Evolutionary conservation across 37 sponge, comb jelly and placozoan genomes (phyloP).

Genomic region (Tethya wilhelma): DNA sequence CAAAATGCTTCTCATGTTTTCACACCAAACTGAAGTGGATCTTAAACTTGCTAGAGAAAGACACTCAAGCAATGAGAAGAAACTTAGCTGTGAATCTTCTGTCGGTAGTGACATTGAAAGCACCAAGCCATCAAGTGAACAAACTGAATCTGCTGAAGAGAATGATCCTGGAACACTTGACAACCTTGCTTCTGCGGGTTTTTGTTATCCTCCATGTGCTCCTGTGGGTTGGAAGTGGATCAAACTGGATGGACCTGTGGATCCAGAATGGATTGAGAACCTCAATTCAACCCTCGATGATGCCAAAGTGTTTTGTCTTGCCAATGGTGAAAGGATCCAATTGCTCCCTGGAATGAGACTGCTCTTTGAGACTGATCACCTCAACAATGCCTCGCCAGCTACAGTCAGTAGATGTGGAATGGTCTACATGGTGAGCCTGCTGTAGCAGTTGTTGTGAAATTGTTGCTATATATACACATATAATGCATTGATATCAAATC

Average conservation of each 20-base stretch:
- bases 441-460: not conserved
- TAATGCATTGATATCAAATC: not conserved
- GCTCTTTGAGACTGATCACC: constrained; percentile 75
- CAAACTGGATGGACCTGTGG: constrained; percentile 83
- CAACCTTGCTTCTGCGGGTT: not conserved
- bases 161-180: not conserved
- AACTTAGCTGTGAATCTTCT: too few relatives aligned
- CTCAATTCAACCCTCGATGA: constrained; percentile 85
- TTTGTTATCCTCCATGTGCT: constrained; percentile 23
- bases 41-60: too few relatives aligned
- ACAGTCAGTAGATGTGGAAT: constrained; percentile 83
- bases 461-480: not conserved
- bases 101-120: not conserved
- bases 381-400: constrained; percentile 73
- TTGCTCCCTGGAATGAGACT: constrained; percentile 63
- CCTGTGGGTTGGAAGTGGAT: constrained; percentile 77
- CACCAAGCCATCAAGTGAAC: not conserved
- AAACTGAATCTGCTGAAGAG: not conserved
- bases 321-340: constrained; percentile 70
- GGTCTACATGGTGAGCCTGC: constrained; percentile 62
- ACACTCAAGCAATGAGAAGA: too few relatives aligned
- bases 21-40: constrained; percentile 7
- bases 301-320: constrained; percentile 73
- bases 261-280: constrained; percentile 86
- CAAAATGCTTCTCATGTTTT: constrained; percentile 34